A percentile compares a stretch with the other conserved stretches of the same genome.
phyloP scores from a whole-genome alignment of 1,140 invertebrate species.

The Anastatus disparis region DNA sequence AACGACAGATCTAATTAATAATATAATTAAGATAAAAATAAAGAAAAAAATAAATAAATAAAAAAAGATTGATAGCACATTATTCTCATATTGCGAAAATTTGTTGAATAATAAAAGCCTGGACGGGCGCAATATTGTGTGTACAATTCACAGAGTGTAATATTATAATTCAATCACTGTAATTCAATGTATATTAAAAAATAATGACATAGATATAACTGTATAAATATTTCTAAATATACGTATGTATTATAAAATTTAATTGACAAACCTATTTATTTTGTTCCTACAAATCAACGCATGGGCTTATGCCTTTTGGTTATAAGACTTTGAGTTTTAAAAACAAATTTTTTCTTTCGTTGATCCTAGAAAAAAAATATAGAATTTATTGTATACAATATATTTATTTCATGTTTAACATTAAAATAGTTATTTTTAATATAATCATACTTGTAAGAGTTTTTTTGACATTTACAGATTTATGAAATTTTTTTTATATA shows the following conservation, averaged over 20 bases:
- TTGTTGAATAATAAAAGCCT: constrained; percentile 51
- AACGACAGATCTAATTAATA: constrained; percentile 40
- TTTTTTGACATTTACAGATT: too few relatives aligned
- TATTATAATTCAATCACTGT: constrained; percentile 54
- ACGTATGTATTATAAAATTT: constrained; percentile 54
- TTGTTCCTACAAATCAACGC: not conserved
- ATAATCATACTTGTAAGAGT: too few relatives aligned
- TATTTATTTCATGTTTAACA: constrained; percentile 2
- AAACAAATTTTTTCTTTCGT: constrained; percentile 23
- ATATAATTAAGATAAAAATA: constrained; percentile 22
- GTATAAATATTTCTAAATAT: constrained; percentile 65
- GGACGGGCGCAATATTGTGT: constrained; percentile 55
- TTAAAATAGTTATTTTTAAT: too few relatives aligned
- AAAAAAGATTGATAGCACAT: constrained; percentile 40
- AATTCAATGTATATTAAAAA: constrained; percentile 61
- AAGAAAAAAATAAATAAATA: too few relatives aligned
- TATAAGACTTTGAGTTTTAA: constrained; percentile 26
- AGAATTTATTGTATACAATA: not conserved
- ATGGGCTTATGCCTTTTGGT: constrained; percentile 5
- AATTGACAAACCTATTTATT: not conserved
- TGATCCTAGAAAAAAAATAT: constrained; percentile 7
- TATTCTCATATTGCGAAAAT: constrained; percentile 50
- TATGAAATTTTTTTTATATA: too few relatives aligned
- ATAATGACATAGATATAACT: constrained; percentile 53
- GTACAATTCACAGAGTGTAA: constrained; percentile 59